A percentile compares a stretch with the other conserved stretches of the same genome.
Evolutionary conservation across 2,113 vertebrate genomes (phyloP).

Genomic region (Cinclus mexicanus): DNA sequence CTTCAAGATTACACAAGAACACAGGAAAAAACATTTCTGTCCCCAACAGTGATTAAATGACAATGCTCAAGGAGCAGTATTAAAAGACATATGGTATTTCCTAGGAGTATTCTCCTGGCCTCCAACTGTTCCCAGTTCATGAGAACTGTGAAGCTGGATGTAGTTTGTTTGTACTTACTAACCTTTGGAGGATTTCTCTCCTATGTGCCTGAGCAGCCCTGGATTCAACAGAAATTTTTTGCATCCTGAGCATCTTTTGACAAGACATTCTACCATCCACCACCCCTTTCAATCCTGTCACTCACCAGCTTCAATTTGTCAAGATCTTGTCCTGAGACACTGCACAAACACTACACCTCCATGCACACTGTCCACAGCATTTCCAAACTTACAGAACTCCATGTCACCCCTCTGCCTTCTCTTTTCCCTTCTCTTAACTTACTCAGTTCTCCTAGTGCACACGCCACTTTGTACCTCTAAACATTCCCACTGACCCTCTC

Average conservation of each 20-base stretch:
- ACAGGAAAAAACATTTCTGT: not conserved
- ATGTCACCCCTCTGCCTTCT: not conserved
- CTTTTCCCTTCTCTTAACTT: not conserved
- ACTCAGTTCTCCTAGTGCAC: not conserved
- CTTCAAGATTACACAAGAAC: not conserved
- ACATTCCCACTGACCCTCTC: not conserved
- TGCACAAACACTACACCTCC: not conserved
- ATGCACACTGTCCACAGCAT: not conserved
- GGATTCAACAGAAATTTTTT: not conserved
- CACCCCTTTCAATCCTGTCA: not conserved
- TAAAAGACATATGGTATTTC: rapidly evolving
- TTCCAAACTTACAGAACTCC: not conserved
- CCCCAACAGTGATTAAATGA: not conserved
- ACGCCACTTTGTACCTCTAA: not conserved
- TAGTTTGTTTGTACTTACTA: not conserved
- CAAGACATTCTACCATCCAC: not conserved
- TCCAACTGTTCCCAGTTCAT: not conserved
- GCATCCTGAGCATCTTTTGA: not conserved
- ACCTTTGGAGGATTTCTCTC: not conserved
- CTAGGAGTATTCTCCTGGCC: not conserved
- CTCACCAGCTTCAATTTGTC: not conserved
- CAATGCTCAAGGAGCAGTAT: not conserved
- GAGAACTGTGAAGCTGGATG: not conserved
- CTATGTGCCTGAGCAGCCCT: not conserved
- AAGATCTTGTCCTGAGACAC: not conserved